A percentile compares a stretch with the other conserved stretches of the same genome.
phyloP scores from a whole-genome alignment of 2,797 vertebrate species.

The Pantherophis alleghaniensis region DNA sequence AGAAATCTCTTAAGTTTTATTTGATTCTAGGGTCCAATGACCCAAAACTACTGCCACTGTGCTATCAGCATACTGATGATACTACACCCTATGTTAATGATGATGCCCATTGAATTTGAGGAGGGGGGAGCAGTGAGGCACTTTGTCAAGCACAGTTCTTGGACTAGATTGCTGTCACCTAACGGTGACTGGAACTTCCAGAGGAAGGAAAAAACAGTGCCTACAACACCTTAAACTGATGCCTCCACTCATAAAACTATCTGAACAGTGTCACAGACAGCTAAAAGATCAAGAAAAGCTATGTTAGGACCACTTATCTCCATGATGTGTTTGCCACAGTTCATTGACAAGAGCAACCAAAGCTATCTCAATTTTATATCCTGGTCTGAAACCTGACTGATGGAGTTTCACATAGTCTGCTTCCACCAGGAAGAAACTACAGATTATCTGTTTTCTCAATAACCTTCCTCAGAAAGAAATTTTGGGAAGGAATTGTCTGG shows the following conservation, averaged over 20 bases:
- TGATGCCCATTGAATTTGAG: neutral
- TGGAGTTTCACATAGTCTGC: neutral
- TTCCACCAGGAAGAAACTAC: neutral
- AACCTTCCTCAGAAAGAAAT: neutral
- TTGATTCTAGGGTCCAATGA: neutral
- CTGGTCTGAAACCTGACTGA: neutral
- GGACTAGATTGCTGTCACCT: neutral
- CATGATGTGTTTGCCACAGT: neutral
- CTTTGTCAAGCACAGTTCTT: neutral
- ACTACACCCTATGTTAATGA: neutral
- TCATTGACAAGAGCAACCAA: neutral
- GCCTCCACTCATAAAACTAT: neutral
- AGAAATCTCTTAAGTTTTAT: neutral
- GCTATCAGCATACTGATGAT: neutral
- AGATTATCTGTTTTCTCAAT: neutral
- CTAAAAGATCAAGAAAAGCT: neutral
- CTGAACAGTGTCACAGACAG: neutral
- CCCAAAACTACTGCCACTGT: neutral
- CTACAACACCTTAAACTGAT: neutral
- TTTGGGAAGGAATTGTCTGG: neutral
- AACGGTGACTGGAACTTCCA: neutral
- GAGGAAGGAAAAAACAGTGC: neutral
- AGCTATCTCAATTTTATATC: neutral
- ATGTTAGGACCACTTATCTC: neutral
- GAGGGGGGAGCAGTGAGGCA: neutral